Evolutionary conservation across 2,888 invertebrate species (phyloP).

Genomic region (Alsophila aescularia): DNA sequence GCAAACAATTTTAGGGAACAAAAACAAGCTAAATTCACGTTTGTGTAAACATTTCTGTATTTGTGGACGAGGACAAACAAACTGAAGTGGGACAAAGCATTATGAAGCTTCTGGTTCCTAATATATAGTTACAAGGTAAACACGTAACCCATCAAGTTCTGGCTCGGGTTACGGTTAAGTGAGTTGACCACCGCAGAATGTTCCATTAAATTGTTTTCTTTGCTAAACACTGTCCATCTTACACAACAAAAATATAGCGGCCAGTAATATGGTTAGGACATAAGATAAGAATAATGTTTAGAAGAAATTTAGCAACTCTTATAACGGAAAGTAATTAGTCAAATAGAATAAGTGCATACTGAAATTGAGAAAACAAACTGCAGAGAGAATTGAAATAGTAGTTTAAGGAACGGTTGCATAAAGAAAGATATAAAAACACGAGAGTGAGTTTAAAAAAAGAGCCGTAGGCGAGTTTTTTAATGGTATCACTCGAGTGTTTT

Average conservation of each 20-base stretch:
- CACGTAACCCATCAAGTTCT: slow-evolving; percentile 72
- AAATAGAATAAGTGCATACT: no score
- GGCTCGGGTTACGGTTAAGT: slow-evolving; percentile 78
- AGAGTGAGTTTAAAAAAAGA: no score
- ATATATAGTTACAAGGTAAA: slow-evolving; percentile 74
- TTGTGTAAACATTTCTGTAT: slow-evolving; percentile 41
- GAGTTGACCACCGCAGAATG: slow-evolving; percentile 76
- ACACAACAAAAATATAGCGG: slow-evolving; percentile 50
- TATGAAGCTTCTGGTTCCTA: slow-evolving; percentile 66
- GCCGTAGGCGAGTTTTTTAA: no score
- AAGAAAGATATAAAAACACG: no score
- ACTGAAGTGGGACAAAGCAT: slow-evolving; percentile 65
- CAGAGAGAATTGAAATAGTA: no score
- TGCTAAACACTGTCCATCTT: slow-evolving; percentile 58
- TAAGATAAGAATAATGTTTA: slow-evolving; percentile 6
- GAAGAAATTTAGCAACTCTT: neutral
- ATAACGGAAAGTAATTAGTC: neutral
- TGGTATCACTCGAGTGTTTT: no score
- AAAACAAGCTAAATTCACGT: slow-evolving; percentile 24
- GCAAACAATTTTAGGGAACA: slow-evolving; percentile 15
- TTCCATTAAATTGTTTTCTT: slow-evolving; percentile 81
- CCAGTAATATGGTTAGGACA: slow-evolving; percentile 37
- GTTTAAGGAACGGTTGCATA: no score
- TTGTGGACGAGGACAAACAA: slow-evolving; percentile 55
- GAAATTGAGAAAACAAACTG: no score